Conservation (phyloP, 2,888 invertebrate species). For the Nebria brevicollis region DNA sequence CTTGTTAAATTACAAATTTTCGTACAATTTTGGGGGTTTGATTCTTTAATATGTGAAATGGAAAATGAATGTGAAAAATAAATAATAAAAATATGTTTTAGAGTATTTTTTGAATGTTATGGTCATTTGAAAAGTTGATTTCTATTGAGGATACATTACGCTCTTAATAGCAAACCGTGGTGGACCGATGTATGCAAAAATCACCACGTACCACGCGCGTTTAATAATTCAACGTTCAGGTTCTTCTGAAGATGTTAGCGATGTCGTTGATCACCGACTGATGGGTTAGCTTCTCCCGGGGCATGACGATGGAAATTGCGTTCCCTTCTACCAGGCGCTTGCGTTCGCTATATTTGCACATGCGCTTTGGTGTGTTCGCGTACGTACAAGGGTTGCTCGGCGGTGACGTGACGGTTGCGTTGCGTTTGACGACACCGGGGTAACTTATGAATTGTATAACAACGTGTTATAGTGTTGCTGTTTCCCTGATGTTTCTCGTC, state of each 20-base stretch:
- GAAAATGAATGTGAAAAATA: no score
- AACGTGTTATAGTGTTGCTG: neutral
- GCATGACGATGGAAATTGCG: slow-evolving; percentile 1
- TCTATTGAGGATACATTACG: neutral
- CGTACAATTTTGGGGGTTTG: no score
- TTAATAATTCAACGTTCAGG: neutral
- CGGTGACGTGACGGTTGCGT: neutral
- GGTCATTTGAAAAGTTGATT: neutral
- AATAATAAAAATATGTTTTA: no score
- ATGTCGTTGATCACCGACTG: neutral
- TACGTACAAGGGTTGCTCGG: neutral
- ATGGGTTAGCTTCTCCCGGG: neutral
- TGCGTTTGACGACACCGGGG: neutral
- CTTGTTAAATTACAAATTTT: no score
- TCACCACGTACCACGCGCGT: neutral
- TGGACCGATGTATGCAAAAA: neutral
- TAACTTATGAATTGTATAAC: neutral
- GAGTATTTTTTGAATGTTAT: no score
- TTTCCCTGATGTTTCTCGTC: neutral
- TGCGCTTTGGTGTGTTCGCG: neutral
- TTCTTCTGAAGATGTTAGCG: neutral
- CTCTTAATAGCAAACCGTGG: neutral
- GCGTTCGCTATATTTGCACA: neutral
- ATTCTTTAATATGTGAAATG: no score
- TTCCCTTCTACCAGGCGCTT: neutral